These are phyloP conservation scores for Sardina pilchardus DNA, from an alignment of 2,113 vertebrate genomes.

Conservation along the genomic window DNA sequence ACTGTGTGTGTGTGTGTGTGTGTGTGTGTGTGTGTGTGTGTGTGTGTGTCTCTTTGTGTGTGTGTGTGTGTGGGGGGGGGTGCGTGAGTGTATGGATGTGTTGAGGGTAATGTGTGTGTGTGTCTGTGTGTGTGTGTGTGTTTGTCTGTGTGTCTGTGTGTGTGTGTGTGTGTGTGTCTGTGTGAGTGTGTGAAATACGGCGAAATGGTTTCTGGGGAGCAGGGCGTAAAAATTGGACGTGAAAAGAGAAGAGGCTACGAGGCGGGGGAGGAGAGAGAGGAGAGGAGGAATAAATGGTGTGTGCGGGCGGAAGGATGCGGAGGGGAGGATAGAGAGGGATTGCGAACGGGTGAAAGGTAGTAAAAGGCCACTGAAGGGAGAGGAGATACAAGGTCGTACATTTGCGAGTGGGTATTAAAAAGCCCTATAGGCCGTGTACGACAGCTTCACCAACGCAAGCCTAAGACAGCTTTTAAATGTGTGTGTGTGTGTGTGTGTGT, in stretches of 20 bases:
- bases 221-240: conserved; percentile 65
- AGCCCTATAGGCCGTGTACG: conserved; percentile 43
- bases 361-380: conserved; percentile 39
- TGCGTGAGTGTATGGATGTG: too few relatives aligned
- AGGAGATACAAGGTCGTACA: conserved; percentile 34
- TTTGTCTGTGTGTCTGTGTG: not conserved
- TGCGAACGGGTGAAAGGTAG: conserved; percentile 32
- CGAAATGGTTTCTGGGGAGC: conserved; percentile 34
- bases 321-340: conserved; percentile 26
- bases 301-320: not conserved
- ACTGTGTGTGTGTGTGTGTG: not conserved
- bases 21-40: not conserved
- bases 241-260: conserved; percentile 64
- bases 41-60: not conserved
- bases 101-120: too few relatives aligned
- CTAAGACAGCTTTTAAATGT: conserved; percentile 23
- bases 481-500: not conserved
- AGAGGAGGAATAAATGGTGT: conserved; percentile 27
- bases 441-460: conserved; percentile 29
- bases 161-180: conserved; percentile 6
- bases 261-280: conserved; percentile 34
- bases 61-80: too few relatives aligned
- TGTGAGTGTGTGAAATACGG: not conserved
- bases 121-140: not conserved
- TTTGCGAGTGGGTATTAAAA: conserved; percentile 39